A percentile compares a stretch with the other conserved stretches of the same genome.
phyloP scores from a whole-genome alignment of 2,113 vertebrate genomes.

The Mirounga angustirostris region DNA sequence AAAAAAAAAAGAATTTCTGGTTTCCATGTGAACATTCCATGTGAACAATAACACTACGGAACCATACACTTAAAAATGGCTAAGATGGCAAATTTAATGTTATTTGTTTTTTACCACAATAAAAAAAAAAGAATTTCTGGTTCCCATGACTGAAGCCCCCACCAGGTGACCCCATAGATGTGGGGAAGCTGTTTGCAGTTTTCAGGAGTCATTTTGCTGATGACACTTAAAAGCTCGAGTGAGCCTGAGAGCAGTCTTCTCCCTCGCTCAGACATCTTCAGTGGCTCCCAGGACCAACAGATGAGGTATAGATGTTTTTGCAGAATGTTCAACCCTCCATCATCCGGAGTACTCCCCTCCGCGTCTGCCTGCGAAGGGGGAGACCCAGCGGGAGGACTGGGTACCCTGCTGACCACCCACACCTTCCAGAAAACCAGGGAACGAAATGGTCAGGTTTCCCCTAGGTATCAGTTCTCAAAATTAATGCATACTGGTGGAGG shows the following conservation, averaged over 20 bases:
- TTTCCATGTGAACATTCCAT: background rate
- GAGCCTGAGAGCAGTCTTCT: background rate
- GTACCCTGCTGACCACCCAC: too few species aligned
- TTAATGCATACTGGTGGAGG: background rate
- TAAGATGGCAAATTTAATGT: background rate
- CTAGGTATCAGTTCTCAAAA: background rate
- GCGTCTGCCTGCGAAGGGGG: background rate
- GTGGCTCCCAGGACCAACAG: rapidly evolving
- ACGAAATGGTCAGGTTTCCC: background rate
- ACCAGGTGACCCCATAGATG: rapidly evolving
- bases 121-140: background rate
- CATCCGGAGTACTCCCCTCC: too few species aligned
- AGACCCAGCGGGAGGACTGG: background rate
- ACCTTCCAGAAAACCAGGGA: background rate
- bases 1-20: background rate
- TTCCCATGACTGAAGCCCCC: background rate
- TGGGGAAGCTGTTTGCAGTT: background rate
- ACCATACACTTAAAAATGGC: background rate
- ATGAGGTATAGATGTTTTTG: background rate
- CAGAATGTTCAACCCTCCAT: rapidly evolving
- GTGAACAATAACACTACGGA: background rate
- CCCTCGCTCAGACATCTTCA: background rate
- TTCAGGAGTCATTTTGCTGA: background rate
- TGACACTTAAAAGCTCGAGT: background rate
- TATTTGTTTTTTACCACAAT: background rate